These are phyloP conservation scores for Orientallactaga sibirica DNA, from an alignment of 2,797 vertebrate genomes.

Conservation along the genomic window DNA sequence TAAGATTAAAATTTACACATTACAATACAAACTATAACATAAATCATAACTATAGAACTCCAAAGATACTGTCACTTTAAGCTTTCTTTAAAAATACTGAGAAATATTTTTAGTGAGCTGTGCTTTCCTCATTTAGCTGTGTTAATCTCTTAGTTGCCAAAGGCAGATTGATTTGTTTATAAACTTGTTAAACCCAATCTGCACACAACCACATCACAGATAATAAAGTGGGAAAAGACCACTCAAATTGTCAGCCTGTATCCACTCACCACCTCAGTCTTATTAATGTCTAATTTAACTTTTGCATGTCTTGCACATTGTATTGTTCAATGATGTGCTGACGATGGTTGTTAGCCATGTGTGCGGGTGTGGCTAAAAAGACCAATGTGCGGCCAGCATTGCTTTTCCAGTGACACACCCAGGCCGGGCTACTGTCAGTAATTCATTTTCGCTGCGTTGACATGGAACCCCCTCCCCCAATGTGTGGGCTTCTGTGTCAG, in stretches of 20 bases:
- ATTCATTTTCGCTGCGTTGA: background rate
- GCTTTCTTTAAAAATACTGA: slow-evolving; percentile 69
- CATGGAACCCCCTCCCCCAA: background rate
- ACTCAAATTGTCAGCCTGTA: slow-evolving; percentile 67
- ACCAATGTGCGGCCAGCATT: background rate
- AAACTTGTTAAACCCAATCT: slow-evolving; percentile 84
- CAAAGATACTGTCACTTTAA: slow-evolving; percentile 56
- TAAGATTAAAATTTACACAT: slow-evolving; percentile 15
- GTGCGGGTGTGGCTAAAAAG: slow-evolving; percentile 52
- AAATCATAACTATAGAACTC: background rate
- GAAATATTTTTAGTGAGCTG: slow-evolving; percentile 82
- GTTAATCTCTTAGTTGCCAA: slow-evolving; percentile 83
- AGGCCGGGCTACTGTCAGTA: slow-evolving; percentile 47
- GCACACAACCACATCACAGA: slow-evolving; percentile 83
- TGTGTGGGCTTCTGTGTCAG: background rate
- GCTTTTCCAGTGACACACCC: background rate
- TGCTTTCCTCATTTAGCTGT: slow-evolving; percentile 83
- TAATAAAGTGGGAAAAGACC: slow-evolving; percentile 73
- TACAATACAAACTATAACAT: background rate
- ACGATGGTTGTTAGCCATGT: background rate
- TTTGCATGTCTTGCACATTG: slow-evolving; percentile 56
- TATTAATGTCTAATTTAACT: slow-evolving; percentile 70
- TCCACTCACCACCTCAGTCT: slow-evolving; percentile 66
- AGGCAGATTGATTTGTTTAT: slow-evolving; percentile 85
- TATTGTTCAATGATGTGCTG: slow-evolving; percentile 51